Percentiles rank a stretch among this genome's conserved stretches.
Evolutionary conservation across 2,797 vertebrate genomes (phyloP).

Genomic region (Gymnothorax reevesii): DNA sequence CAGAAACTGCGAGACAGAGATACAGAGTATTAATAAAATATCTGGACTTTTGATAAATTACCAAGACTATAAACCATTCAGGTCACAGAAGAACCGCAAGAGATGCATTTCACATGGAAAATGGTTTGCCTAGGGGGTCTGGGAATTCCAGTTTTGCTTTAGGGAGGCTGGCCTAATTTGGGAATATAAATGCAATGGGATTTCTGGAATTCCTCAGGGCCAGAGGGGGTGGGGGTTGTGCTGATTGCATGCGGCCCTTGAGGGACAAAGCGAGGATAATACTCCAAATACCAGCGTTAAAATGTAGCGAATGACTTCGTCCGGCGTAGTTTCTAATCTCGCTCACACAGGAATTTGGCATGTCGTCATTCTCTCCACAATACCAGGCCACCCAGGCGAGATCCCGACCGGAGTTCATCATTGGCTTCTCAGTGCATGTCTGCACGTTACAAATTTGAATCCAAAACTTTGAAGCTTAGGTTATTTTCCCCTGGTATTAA

Average conservation of each 20-base stretch:
- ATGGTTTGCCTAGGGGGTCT: slow-evolving; percentile 44
- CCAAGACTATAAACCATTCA: slow-evolving; percentile 62
- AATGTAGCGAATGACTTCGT: slow-evolving; percentile 13
- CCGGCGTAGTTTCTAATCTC: slow-evolving; percentile 10
- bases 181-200: slow-evolving; percentile 73
- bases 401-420: background rate
- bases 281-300: background rate
- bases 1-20: slow-evolving; percentile 75
- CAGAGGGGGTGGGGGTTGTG: background rate
- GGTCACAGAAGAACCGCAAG: slow-evolving; percentile 50
- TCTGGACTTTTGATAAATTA: slow-evolving; percentile 62
- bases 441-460: background rate
- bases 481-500: background rate
- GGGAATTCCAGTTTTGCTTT: slow-evolving; percentile 53
- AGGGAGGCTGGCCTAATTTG: slow-evolving; percentile 74
- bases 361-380: background rate
- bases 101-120: slow-evolving; percentile 43
- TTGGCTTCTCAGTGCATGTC: background rate
- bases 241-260: slow-evolving; percentile 42
- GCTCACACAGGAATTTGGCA: background rate
- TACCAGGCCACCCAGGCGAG: slow-evolving; percentile 3
- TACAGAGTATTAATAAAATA: slow-evolving; percentile 46
- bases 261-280: slow-evolving; percentile 35
- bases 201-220: slow-evolving; percentile 70
- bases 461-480: background rate